Conservation (phyloP, 1,140 invertebrate species). For the Aricia agestis region DNA sequence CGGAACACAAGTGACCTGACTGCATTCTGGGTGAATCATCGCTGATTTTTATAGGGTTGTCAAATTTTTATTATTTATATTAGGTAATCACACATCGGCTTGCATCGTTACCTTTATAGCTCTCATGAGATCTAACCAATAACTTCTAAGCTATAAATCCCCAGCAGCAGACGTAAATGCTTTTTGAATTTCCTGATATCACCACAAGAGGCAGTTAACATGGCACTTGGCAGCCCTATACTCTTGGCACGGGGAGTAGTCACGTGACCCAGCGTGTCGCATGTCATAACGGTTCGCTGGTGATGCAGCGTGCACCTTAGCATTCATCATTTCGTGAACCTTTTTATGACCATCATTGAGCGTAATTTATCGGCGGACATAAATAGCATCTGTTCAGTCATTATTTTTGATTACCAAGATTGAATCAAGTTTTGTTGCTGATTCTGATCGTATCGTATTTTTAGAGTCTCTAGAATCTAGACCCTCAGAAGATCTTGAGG, state of each 20-base stretch:
- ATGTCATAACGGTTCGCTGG: constrained; percentile 5
- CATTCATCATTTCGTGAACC: background rate
- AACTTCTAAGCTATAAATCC: too few species aligned
- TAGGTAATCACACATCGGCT: constrained; percentile 25
- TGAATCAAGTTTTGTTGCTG: background rate
- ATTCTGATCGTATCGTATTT: background rate
- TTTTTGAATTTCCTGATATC: background rate
- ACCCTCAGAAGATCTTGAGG: too few species aligned
- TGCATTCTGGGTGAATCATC: constrained; percentile 66
- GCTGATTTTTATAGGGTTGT: constrained; percentile 25
- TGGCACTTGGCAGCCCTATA: background rate
- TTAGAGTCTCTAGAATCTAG: too few species aligned
- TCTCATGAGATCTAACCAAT: too few species aligned
- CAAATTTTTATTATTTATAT: background rate
- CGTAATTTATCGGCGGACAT: background rate
- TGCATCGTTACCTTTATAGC: background rate
- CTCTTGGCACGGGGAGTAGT: background rate
- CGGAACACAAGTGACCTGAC: constrained; percentile 43
- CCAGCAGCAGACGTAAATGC: background rate
- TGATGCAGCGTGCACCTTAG: background rate
- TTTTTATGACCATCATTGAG: background rate
- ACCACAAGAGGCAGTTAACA: background rate
- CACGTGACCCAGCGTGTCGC: background rate
- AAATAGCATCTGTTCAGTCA: background rate
- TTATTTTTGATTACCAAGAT: constrained; percentile 1